Conservation (phyloP, 1,140 invertebrate species). For the Hycleus cichorii region DNA sequence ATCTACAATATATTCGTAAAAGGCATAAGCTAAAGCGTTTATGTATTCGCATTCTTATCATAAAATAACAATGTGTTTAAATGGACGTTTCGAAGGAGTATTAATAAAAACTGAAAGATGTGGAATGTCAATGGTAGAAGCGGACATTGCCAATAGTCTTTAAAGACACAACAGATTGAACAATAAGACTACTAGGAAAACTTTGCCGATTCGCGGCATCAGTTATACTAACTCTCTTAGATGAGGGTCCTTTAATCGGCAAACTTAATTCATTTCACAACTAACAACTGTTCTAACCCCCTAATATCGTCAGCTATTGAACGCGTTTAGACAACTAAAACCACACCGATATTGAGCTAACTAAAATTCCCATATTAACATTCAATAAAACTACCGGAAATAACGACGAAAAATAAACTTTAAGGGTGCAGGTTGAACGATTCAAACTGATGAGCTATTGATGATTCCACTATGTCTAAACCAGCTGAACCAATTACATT, state of each 20-base stretch:
- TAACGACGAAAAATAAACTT: no score
- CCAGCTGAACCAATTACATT: constrained; percentile 46
- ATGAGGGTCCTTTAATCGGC: constrained; percentile 32
- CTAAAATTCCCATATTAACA: no score
- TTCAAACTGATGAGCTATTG: constrained; percentile 42
- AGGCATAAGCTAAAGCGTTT: constrained; percentile 30
- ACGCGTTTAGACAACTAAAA: no score
- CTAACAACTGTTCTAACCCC: constrained; percentile 17
- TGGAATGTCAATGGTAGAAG: neutral
- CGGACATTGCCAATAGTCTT: no score
- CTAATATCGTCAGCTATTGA: constrained; percentile 1
- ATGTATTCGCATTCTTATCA: constrained; percentile 28
- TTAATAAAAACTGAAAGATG: constrained; percentile 21
- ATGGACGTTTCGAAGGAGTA: constrained; percentile 17
- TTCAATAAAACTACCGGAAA: no score
- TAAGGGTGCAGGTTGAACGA: constrained; percentile 27
- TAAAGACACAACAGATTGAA: neutral
- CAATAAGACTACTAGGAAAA: constrained; percentile 10
- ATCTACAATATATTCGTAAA: constrained; percentile 29
- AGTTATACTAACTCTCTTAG: constrained; percentile 26
- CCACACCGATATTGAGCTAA: no score
- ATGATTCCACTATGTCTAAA: constrained; percentile 41
- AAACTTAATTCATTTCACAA: constrained; percentile 38
- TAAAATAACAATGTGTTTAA: constrained; percentile 30
- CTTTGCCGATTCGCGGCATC: constrained; percentile 15